A percentile compares a stretch with the other conserved stretches of the same genome.
Conservation (phyloP, 35 echinoderm and acorn worm species). For the Holothuria glaberrima region DNA sequence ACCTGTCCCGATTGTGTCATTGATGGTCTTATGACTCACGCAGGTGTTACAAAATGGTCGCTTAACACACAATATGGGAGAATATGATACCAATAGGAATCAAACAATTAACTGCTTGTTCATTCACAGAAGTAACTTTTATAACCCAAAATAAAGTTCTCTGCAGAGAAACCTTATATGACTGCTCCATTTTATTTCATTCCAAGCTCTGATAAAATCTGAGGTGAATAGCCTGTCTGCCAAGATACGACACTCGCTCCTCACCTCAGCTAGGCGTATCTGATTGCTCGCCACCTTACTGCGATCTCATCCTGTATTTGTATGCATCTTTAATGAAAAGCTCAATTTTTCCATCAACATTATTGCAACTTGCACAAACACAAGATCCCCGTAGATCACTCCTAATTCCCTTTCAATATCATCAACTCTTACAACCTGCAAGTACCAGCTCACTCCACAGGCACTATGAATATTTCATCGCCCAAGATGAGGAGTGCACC, state of each 20-base stretch:
- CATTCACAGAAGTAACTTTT: conserved; percentile 56
- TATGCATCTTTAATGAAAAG: conserved; percentile 64
- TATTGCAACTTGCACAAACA: conserved; percentile 60
- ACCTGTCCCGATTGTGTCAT: conserved; percentile 40
- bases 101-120: conserved; percentile 33
- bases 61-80: conserved; percentile 22
- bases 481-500: conserved; percentile 40
- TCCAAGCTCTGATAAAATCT: conserved; percentile 47
- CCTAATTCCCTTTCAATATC: conserved; percentile 64
- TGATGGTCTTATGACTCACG: conserved; percentile 34
- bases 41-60: conserved; percentile 52
- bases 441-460: conserved; percentile 48
- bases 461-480: conserved; percentile 65
- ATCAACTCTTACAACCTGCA: conserved; percentile 45
- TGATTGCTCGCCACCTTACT: conserved; percentile 52
- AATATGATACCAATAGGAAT: conserved; percentile 14
- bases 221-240: conserved; percentile 62
- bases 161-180: conserved; percentile 40
- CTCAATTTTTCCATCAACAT: conserved; percentile 56
- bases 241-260: conserved; percentile 51
- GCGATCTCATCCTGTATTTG: conserved; percentile 44
- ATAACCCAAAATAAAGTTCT: conserved; percentile 33
- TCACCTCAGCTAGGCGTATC: conserved; percentile 53
- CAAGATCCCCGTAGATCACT: conserved; percentile 1
- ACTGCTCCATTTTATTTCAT: conserved; percentile 41